phyloP scores from a whole-genome alignment of 1,140 invertebrate species.

The Venturia canescens region DNA sequence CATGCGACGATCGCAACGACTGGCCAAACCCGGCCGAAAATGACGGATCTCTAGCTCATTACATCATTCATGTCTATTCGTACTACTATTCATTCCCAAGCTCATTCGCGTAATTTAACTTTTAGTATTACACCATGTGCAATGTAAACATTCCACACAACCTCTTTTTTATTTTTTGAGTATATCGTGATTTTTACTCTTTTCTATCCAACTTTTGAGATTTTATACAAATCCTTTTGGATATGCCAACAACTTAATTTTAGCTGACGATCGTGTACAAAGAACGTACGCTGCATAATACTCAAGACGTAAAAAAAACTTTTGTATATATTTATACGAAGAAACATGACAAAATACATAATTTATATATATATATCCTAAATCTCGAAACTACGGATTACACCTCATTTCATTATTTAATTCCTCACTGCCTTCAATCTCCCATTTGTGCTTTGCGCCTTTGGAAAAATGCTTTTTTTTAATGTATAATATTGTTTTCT shows the following conservation, averaged over 20 bases:
- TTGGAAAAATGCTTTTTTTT: constrained; percentile 12
- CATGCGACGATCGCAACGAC: constrained; percentile 46
- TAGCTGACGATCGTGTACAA: constrained; percentile 39
- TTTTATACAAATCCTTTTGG: constrained; percentile 62
- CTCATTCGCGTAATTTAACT: constrained; percentile 60
- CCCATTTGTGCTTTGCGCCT: too few relatives aligned
- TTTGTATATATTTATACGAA: constrained; percentile 77
- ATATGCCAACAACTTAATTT: constrained; percentile 50
- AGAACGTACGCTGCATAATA: constrained; percentile 65
- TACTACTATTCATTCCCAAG: constrained; percentile 40
- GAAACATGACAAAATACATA: constrained; percentile 74
- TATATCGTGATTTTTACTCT: constrained; percentile 59
- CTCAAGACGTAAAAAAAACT: constrained; percentile 60
- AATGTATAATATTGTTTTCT: constrained; percentile 60
- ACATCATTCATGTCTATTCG: constrained; percentile 35
- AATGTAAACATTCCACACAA: constrained; percentile 73
- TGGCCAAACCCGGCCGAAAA: constrained; percentile 44
- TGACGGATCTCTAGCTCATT: constrained; percentile 54
- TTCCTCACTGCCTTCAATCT: constrained; percentile 16
- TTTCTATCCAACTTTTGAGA: constrained; percentile 48
- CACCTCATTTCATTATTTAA: too few relatives aligned
- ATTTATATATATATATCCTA: constrained; percentile 72
- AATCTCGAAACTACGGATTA: constrained; percentile 39
- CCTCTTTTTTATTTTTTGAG: constrained; percentile 55
- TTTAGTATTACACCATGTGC: constrained; percentile 68